phyloP scores from a whole-genome alignment of 2,888 invertebrate species.

The Apamea crenata region DNA sequence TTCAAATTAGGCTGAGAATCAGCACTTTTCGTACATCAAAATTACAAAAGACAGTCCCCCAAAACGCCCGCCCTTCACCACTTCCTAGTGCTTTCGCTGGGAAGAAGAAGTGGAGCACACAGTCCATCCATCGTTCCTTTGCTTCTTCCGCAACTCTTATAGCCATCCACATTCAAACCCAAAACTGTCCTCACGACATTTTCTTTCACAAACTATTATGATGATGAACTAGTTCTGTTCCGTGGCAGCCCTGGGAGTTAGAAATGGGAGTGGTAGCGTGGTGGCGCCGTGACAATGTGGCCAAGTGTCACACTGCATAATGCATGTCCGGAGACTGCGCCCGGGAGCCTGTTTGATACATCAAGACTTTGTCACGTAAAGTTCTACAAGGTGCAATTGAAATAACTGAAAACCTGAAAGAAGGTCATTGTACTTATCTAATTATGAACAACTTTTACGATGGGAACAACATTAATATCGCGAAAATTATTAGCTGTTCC shows the following conservation, averaged over 20 bases:
- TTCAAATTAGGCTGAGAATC: no score
- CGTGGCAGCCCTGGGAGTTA: slow-evolving; percentile 19
- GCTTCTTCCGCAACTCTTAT: not conserved
- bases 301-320: slow-evolving; percentile 52
- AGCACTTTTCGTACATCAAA: no score
- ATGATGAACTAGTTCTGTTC: not conserved
- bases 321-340: slow-evolving; percentile 25
- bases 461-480: not conserved
- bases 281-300: slow-evolving; percentile 47
- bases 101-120: not conserved
- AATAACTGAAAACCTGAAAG: not conserved
- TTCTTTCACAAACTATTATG: not conserved
- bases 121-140: not conserved
- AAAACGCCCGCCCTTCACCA: no score
- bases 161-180: not conserved
- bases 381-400: not conserved
- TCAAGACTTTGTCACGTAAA: not conserved
- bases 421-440: not conserved
- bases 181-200: not conserved
- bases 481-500: no score
- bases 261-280: slow-evolving; percentile 12
- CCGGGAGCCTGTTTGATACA: slow-evolving; percentile 29
- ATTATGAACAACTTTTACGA: not conserved
- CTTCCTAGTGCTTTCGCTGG: no score
- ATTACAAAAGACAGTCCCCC: no score